Base-by-base conservation (phyloP, 2,888 invertebrate genomes). In the Athrips mouffetella region DNA sequence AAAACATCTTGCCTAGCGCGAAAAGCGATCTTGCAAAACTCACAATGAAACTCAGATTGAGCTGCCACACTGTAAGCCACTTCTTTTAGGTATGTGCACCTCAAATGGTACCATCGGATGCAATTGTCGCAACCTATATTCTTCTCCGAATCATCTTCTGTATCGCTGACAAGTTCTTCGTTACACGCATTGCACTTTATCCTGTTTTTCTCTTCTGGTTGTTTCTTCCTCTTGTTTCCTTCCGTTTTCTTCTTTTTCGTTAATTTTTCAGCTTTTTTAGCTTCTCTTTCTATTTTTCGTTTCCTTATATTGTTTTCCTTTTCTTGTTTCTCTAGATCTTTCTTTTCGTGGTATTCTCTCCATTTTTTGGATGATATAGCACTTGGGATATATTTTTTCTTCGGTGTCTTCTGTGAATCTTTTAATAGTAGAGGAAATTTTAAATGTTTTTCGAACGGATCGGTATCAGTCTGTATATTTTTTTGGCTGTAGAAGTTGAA, bases 291-390 rank as follows among this genome's bases (percentile, higher is more conserved):
- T 4, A 5, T n/a, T n/a, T n/a, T n/a, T n/a, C n/a, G 8, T 23
- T 40, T 40, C 40, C 7, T 21, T 20, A 4, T 21, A 10, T 21
- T 2, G 11, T 21, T 40, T 40, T 40, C n/a, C 11, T 21, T 23
- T 40, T 33, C n/a, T 11, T 33, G 5, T 11, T 33, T 33, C 11
- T 33, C 8, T n/a, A 8, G 5, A 8, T 40, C 40, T 21, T 40
- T 21, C n/a, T n/a, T n/a, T 23, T 40, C 13, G 3, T 21, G 8
- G 11, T 6, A 20, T n/a, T 40, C 21, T 21, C 23, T 7, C 40
- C 40, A 40, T 6, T 20, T 7, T 10, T 40, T 23, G n/a, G 21
- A 21, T n/a, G 40, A 6, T 40, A 40, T 40, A n/a, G 40, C 40
- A n/a, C 21, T 21, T 5, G 40, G 40, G 3, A 40, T 21, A 3